A percentile compares a stretch with the other conserved stretches of the same genome.
Conservation (phyloP, 2,797 vertebrate species). For the Masticophis lateralis region DNA sequence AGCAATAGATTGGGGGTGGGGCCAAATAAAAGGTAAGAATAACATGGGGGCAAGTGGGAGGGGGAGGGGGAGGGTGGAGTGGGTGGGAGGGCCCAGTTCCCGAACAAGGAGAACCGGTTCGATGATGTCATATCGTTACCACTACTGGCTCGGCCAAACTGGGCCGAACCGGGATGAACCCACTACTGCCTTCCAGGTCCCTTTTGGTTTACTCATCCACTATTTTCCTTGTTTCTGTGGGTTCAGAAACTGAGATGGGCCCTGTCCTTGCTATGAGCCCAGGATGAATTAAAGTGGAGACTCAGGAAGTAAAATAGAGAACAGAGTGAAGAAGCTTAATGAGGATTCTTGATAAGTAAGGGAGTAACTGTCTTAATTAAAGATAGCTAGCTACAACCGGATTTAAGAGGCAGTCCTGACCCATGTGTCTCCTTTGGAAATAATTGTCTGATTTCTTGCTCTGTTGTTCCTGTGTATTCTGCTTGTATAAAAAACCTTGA, state of each 20-base stretch:
- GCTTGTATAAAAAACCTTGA: background rate
- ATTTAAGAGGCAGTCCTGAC: background rate
- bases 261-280: background rate
- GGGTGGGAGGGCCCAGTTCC: too few relatives aligned
- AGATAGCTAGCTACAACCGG: background rate
- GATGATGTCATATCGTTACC: too few relatives aligned
- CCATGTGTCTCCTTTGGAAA: background rate
- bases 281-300: background rate
- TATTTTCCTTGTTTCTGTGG: background rate
- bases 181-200: too few relatives aligned
- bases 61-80: too few relatives aligned
- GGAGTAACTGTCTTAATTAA: background rate
- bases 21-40: too few relatives aligned
- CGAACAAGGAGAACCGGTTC: too few relatives aligned
- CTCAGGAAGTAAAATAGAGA: background rate
- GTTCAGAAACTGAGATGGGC: background rate
- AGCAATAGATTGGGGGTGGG: too few relatives aligned
- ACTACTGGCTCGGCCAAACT: too few relatives aligned
- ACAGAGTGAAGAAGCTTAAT: background rate
- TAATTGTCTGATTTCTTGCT: background rate
- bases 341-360: background rate
- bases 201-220: background rate
- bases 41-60: too few relatives aligned
- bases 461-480: background rate
- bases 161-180: too few relatives aligned